Conservation (phyloP, 2,888 invertebrate species). For the Machimus rusticus region DNA sequence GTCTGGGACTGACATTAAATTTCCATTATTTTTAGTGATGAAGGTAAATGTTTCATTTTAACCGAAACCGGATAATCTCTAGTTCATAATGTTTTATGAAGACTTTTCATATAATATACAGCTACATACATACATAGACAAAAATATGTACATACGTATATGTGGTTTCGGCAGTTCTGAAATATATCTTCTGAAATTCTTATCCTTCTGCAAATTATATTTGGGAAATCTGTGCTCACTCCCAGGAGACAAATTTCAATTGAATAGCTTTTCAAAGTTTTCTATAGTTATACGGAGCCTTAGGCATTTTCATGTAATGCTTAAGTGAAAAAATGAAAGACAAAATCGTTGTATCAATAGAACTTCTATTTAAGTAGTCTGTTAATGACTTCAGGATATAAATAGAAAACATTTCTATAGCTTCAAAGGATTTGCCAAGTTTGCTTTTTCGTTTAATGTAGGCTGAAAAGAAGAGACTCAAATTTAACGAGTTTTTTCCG, state of each 20-base stretch:
- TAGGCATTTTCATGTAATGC: neutral
- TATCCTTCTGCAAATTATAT: neutral
- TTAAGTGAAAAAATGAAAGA: neutral
- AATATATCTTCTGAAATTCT: neutral
- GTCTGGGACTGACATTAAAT: neutral
- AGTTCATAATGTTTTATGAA: neutral
- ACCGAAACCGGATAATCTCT: neutral
- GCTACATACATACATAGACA: too few relatives aligned
- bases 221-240: neutral
- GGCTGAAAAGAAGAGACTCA: too few relatives aligned
- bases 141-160: too few relatives aligned
- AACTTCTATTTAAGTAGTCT: neutral
- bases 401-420: neutral
- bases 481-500: too few relatives aligned
- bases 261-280: neutral
- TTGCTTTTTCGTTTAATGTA: neutral
- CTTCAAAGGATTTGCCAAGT: neutral
- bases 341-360: neutral
- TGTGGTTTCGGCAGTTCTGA: neutral
- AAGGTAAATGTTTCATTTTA: neutral
- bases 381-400: neutral
- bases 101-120: neutral
- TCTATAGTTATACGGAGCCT: neutral
- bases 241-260: neutral
- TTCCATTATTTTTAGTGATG: neutral